These are phyloP conservation scores for Intellagama lesueurii DNA, from an alignment of 2,797 vertebrate species.

Conservation along the genomic window DNA sequence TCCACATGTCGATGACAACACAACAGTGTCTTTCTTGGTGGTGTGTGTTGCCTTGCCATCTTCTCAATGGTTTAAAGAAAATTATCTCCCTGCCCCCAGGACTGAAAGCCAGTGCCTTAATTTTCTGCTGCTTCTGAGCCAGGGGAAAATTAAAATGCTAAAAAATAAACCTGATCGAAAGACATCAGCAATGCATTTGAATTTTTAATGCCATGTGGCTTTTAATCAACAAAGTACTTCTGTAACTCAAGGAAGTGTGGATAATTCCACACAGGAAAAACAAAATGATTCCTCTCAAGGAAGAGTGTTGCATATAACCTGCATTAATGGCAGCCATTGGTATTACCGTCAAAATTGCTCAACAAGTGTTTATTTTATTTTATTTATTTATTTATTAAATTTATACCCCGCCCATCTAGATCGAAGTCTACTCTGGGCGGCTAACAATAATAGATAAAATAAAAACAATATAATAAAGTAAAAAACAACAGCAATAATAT, in stretches of 20 bases:
- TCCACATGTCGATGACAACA: conserved; percentile 18
- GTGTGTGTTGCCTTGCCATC: conserved; percentile 14
- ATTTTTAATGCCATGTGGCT: background rate
- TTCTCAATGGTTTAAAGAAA: conserved; percentile 4
- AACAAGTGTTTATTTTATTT: too few relatives aligned
- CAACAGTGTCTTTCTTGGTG: background rate
- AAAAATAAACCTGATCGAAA: background rate
- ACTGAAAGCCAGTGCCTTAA: background rate
- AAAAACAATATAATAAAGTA: too few relatives aligned
- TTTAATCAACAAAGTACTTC: background rate
- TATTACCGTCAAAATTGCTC: too few relatives aligned
- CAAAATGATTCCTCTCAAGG: background rate
- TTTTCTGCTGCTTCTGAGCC: background rate
- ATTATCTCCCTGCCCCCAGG: background rate
- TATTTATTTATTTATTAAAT: too few relatives aligned
- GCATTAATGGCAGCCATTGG: background rate
- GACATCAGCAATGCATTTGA: background rate
- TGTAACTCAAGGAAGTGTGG: background rate
- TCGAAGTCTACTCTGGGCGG: too few relatives aligned
- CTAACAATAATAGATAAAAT: too few relatives aligned
- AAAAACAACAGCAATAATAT: too few relatives aligned
- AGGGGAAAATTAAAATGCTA: background rate
- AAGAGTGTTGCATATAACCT: background rate
- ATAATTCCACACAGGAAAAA: background rate
- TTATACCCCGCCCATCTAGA: too few relatives aligned